Base-by-base conservation (phyloP, 2,888 invertebrate genomes). In the Unio delphinus region DNA sequence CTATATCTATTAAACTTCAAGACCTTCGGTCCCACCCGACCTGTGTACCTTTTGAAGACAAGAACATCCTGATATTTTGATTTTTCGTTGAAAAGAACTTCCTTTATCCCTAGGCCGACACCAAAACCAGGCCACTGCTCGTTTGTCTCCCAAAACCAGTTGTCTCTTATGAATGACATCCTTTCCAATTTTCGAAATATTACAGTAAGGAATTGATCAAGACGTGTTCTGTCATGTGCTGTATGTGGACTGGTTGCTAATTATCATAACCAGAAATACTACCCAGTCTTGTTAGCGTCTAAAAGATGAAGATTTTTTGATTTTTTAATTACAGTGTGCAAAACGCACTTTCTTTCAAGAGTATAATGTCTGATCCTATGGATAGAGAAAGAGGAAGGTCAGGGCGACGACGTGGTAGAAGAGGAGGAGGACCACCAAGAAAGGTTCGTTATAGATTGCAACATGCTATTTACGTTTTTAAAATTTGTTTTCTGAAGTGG, bases 61-160 rank as follows among this genome's bases (percentile, higher is more conserved):
- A 87, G 73, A 61, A 90, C 83, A 68, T 89, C 87, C 75, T 90
- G 89, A 70, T 79, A 90, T 60, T 86, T 75, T 7, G 89, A 89
- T 69, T 84, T 86, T 72, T 84, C 87, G 55, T 87, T 77, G 61
- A 78, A 82, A 20, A 89, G 77, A 45, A 89, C 79, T 75, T 90
- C 81, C 45, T 89, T 86, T 11, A 90, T 83, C 68, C 87, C 69
- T n/a, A 89, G 74, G 8, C 86, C 87, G 34, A 88, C 74, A 65
- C 85, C 80, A 72, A 86, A 88, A 1, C 89, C 89, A 17, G 82
- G 80, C 89, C 89, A 89, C 64, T 78, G 74, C 2, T 83, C 82
- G 60, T 95, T 96, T 26, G 95, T 92, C 92, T 99, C 99, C 79
- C 95, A 95, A 89, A 97, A 99, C 98, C 98, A 99, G 76, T 95